These are phyloP conservation scores for Heteromurus nitidus DNA, from an alignment of 2,888 invertebrate species.

Conservation along the genomic window DNA sequence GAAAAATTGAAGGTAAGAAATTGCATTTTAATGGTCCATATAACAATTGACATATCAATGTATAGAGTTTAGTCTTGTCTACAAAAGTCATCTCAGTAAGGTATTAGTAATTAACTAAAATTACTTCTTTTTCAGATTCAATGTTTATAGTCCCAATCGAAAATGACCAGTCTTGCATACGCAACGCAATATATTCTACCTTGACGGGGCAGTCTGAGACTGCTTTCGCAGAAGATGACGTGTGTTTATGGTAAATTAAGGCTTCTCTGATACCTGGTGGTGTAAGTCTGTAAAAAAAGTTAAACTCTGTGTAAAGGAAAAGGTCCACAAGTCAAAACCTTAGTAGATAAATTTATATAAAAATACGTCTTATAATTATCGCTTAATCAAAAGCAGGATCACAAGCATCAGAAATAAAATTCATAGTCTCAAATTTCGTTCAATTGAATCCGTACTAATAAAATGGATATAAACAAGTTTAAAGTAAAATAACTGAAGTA, in stretches of 20 bases:
- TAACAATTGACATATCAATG: neutral
- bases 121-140: neutral
- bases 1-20: neutral
- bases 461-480: too few species aligned
- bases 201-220: too few species aligned
- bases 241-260: too few species aligned
- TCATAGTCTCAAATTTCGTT: too few species aligned
- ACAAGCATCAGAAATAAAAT: neutral
- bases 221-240: too few species aligned
- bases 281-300: too few species aligned
- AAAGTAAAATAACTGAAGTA: neutral
- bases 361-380: neutral
- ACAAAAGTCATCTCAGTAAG: neutral
- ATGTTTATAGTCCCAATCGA: too few species aligned
- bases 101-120: neutral
- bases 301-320: neutral
- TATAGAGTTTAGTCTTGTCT: neutral
- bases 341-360: neutral
- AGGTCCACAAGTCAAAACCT: neutral
- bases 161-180: too few species aligned
- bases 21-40: neutral
- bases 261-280: too few species aligned
- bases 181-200: too few species aligned
- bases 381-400: neutral
- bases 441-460: too few species aligned